Conservation (phyloP, 2,888 invertebrate species). For the Biston stratarius region DNA sequence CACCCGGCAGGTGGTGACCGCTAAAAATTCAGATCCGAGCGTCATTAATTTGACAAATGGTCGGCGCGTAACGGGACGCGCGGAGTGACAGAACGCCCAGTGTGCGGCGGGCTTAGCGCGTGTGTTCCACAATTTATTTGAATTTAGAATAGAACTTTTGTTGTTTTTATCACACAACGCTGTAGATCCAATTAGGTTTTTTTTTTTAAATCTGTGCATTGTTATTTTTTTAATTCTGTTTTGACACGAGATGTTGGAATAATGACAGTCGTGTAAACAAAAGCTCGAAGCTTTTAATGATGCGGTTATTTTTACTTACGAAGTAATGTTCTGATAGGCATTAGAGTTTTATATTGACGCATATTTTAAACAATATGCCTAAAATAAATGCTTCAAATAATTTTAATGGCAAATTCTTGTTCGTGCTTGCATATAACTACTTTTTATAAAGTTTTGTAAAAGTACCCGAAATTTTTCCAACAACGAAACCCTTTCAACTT, state of each 20-base stretch:
- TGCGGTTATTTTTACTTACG: slow-evolving; percentile 38
- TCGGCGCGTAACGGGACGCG: slow-evolving; percentile 58
- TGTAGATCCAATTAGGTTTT: slow-evolving; percentile 54
- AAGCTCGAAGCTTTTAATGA: slow-evolving; percentile 40
- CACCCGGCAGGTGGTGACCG: slow-evolving; percentile 55
- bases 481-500: neutral
- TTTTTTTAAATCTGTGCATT: slow-evolving; percentile 50
- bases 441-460: neutral
- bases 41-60: slow-evolving; percentile 82
- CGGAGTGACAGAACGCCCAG: slow-evolving; percentile 51
- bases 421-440: neutral
- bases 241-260: slow-evolving; percentile 57
- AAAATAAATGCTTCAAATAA: slow-evolving; percentile 2
- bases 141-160: slow-evolving; percentile 55
- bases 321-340: slow-evolving; percentile 13
- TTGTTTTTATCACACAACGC: slow-evolving; percentile 54
- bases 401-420: slow-evolving; percentile 14
- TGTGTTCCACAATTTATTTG: slow-evolving; percentile 60
- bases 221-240: slow-evolving; percentile 50
- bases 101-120: slow-evolving; percentile 55
- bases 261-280: slow-evolving; percentile 63
- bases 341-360: slow-evolving; percentile 15
- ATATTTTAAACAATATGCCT: slow-evolving; percentile 8
- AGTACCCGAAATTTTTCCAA: neutral
- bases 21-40: slow-evolving; percentile 69